Conservation (phyloP, 2,797 vertebrate species). For the Artibeus jamaicensis region DNA sequence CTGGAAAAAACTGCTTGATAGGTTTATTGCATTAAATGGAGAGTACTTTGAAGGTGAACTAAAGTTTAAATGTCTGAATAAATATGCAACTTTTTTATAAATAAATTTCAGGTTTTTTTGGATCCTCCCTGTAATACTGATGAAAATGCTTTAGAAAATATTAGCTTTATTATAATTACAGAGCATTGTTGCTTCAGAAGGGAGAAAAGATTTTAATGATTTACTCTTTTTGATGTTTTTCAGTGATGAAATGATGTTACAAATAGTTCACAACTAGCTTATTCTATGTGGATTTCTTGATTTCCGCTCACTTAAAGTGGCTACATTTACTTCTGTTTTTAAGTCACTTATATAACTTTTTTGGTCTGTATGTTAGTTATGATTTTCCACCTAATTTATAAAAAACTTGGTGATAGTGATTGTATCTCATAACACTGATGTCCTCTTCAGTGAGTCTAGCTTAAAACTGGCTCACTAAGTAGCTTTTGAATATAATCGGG, state of each 20-base stretch:
- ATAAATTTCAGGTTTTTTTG: background rate
- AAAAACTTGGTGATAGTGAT: background rate
- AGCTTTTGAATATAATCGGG: constrained; percentile 23
- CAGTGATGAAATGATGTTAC: background rate
- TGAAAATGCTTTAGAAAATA: constrained; percentile 12
- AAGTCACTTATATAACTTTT: background rate
- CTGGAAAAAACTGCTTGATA: background rate
- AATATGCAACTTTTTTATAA: background rate
- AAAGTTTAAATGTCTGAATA: background rate
- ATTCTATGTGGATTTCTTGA: background rate
- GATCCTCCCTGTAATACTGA: background rate
- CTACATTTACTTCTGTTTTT: constrained; percentile 11
- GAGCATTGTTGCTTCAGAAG: background rate
- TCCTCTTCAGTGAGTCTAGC: background rate
- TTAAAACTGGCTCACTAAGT: background rate
- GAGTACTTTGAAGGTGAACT: background rate
- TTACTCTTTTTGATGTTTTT: background rate
- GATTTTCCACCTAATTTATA: background rate
- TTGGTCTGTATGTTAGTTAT: background rate
- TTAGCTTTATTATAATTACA: background rate
- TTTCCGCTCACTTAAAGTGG: background rate
- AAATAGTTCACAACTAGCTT: background rate
- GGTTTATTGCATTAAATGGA: background rate
- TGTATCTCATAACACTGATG: background rate
- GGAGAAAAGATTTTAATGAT: background rate